Evolutionary conservation across 2,113 vertebrate genomes (phyloP).

Genomic region (Turnix velox): DNA sequence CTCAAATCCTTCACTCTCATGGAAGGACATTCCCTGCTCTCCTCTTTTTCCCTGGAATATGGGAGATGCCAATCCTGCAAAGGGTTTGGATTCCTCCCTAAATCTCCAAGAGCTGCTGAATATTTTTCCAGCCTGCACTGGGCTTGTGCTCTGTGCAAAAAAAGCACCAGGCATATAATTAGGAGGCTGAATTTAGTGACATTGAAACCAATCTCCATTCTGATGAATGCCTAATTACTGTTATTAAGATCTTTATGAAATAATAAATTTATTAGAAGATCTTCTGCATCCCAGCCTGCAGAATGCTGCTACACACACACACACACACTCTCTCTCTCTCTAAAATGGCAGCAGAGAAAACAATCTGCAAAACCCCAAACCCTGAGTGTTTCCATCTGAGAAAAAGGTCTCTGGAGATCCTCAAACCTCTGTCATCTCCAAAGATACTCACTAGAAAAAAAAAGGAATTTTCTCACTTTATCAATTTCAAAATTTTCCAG

Average conservation of each 20-base stretch:
- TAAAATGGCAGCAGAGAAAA: neutral
- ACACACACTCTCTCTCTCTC: no score
- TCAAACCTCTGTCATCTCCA: neutral
- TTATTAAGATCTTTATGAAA: conserved; percentile 26
- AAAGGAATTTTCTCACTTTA: neutral
- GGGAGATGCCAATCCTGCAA: neutral
- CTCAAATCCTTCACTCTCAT: neutral
- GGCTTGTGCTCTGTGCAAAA: neutral
- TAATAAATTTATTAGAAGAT: conserved; percentile 4
- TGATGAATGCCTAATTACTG: conserved; percentile 13
- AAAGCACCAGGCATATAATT: neutral
- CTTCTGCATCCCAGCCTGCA: neutral
- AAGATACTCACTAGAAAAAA: rapidly evolving
- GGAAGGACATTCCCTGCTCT: neutral
- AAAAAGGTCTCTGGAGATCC: neutral
- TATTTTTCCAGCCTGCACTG: neutral
- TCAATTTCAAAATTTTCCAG: neutral
- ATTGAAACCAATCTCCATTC: neutral
- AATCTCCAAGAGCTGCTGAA: neutral
- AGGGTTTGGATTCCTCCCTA: neutral
- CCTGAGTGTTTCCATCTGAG: neutral
- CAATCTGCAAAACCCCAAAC: neutral
- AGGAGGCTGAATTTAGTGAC: neutral
- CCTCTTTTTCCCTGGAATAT: rapidly evolving
- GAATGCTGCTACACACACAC: neutral